phyloP scores from a whole-genome alignment of 2,797 vertebrate genomes.

The Eulemur albifrons region DNA sequence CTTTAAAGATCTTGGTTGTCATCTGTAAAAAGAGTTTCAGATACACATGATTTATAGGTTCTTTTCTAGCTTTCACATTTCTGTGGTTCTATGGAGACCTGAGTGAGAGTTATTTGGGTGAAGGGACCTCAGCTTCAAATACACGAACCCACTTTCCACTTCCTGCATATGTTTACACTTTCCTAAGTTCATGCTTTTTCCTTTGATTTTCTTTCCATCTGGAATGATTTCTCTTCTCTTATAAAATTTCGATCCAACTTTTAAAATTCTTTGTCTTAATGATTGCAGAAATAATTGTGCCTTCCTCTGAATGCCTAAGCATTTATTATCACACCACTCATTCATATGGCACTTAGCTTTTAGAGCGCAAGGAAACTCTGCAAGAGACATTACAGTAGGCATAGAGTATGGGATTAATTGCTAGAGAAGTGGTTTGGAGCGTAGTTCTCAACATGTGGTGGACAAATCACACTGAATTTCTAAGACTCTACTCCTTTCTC shows the following conservation, averaged over 20 bases:
- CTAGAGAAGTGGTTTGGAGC: conserved; percentile 46
- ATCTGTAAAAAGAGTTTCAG: neutral
- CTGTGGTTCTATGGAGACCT: neutral
- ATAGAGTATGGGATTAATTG: neutral
- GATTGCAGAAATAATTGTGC: conserved; percentile 32
- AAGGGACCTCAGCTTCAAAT: neutral
- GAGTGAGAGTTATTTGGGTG: neutral
- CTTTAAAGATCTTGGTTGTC: neutral
- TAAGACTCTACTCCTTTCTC: neutral
- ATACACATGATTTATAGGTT: neutral
- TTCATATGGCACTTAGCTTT: conserved; percentile 37
- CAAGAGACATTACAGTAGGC: neutral
- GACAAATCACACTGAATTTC: conserved; percentile 36
- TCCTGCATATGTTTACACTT: neutral
- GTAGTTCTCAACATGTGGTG: conserved; percentile 48
- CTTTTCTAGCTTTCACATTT: neutral
- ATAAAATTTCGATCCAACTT: conserved; percentile 23
- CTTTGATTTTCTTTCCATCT: neutral
- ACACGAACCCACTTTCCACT: neutral
- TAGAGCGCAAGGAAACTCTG: conserved; percentile 41
- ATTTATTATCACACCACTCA: conserved; percentile 55
- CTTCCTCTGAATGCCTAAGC: conserved; percentile 37
- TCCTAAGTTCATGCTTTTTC: neutral
- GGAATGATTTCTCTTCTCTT: conserved; percentile 6
- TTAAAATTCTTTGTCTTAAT: conserved; percentile 49